phyloP scores from a whole-genome alignment of 37 sponge, comb jelly and placozoan genomes.

The Bolinopsis microptera region DNA sequence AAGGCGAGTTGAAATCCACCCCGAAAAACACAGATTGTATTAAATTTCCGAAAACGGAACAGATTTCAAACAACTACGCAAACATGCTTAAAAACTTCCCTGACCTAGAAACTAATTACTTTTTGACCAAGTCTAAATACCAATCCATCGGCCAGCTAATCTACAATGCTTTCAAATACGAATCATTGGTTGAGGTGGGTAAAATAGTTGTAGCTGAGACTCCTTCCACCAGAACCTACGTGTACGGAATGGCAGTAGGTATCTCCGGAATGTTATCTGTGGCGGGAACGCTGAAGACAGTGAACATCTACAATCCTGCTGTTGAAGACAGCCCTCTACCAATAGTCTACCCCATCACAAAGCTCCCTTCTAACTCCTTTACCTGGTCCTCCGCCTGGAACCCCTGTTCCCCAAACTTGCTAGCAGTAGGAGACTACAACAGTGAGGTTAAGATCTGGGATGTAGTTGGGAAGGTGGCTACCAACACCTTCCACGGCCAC shows the following conservation, averaged over 20 bases:
- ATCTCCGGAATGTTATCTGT: background rate
- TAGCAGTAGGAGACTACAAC: constrained; percentile 24
- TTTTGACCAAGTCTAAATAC: background rate
- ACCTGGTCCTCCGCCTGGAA: constrained; percentile 27
- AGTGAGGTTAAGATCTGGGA: constrained; percentile 26
- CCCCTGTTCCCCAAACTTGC: background rate
- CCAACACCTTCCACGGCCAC: constrained; percentile 26
- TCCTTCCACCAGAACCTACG: background rate
- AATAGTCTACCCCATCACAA: background rate
- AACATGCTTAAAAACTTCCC: constrained; percentile 8
- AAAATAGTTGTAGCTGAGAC: background rate
- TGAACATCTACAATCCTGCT: background rate
- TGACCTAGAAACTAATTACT: constrained; percentile 18
- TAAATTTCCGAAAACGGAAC: background rate
- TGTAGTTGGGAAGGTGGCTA: background rate
- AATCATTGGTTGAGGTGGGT: constrained; percentile 2
- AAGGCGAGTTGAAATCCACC: background rate
- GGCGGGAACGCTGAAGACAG: background rate
- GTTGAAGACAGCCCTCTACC: background rate
- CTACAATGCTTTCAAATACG: constrained; percentile 21
- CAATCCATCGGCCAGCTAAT: constrained; percentile 8
- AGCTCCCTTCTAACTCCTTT: background rate
- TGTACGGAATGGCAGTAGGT: background rate
- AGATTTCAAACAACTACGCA: background rate
- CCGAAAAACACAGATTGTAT: background rate